Evolutionary conservation across 2,888 invertebrate species (phyloP).

Genomic region (Orgyia antiqua): DNA sequence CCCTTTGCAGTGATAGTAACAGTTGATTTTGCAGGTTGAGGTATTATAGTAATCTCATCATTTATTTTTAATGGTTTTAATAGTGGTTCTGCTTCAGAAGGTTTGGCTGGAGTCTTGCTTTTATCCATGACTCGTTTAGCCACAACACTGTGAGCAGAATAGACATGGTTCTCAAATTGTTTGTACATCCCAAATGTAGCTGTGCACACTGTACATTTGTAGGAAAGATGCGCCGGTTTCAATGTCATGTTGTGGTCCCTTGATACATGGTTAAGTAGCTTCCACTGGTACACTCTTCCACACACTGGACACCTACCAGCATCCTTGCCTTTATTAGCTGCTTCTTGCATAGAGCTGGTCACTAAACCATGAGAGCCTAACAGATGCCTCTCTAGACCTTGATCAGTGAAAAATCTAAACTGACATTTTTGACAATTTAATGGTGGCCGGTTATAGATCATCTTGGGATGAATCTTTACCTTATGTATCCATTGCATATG

Average conservation of each 20-base stretch:
- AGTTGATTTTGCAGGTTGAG: slow-evolving; percentile 84
- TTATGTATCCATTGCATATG: slow-evolving; percentile 99
- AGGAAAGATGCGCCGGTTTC: slow-evolving; percentile 95
- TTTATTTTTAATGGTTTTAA: slow-evolving; percentile 92
- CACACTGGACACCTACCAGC: slow-evolving; percentile 96
- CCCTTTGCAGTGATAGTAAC: slow-evolving; percentile 69
- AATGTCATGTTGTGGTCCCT: slow-evolving; percentile 95
- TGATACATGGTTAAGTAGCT: slow-evolving; percentile 93
- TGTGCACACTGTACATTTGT: slow-evolving; percentile 97
- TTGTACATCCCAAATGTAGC: slow-evolving; percentile 98
- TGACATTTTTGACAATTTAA: slow-evolving; percentile 98
- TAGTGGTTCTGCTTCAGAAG: slow-evolving; percentile 77
- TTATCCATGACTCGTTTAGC: slow-evolving; percentile 92
- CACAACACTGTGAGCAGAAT: slow-evolving; percentile 95
- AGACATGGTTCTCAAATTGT: slow-evolving; percentile 96
- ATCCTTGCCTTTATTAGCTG: slow-evolving; percentile 96
- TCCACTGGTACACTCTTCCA: slow-evolving; percentile 90
- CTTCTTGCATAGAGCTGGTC: slow-evolving; percentile 97
- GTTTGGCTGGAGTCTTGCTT: slow-evolving; percentile 71
- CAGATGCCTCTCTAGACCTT: slow-evolving; percentile 96
- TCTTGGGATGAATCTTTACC: slow-evolving; percentile 97
- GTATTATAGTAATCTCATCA: slow-evolving; percentile 95
- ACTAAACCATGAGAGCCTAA: slow-evolving; percentile 96
- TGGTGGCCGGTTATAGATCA: slow-evolving; percentile 96
- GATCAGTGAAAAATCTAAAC: slow-evolving; percentile 97